Evolutionary conservation across 2,888 invertebrate species (phyloP).

Genomic region (Agriopis leucophaearia): DNA sequence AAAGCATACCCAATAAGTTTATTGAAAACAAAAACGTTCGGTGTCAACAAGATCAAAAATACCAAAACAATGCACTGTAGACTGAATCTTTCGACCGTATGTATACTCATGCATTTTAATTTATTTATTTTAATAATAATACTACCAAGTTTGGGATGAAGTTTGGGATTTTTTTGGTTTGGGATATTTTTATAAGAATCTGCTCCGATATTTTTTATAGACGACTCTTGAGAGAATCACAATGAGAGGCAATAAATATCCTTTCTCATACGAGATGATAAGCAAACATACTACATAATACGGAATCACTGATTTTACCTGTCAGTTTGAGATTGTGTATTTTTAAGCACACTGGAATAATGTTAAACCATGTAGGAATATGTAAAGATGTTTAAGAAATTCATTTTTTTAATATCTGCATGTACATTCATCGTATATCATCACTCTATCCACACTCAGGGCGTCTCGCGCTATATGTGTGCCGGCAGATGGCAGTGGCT

Average conservation of each 20-base stretch:
- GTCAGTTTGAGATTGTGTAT: neutral
- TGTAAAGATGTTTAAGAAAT: no score
- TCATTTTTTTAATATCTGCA: no score
- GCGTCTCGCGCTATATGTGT: no score
- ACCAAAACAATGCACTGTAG: constrained; percentile 50
- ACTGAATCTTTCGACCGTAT: constrained; percentile 51
- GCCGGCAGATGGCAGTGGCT: no score
- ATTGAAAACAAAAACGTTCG: neutral
- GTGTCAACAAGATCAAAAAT: constrained; percentile 33
- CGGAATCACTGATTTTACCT: neutral
- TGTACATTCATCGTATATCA: no score
- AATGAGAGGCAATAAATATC: constrained; percentile 16
- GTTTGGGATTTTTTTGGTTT: no score
- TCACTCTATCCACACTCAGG: no score
- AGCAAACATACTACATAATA: constrained; percentile 14
- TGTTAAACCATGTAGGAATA: no score
- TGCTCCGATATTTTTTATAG: constrained; percentile 18
- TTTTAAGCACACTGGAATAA: neutral
- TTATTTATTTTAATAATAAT: constrained; percentile 52
- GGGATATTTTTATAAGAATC: constrained; percentile 41
- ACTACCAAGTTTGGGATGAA: constrained; percentile 44
- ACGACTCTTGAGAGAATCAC: constrained; percentile 25
- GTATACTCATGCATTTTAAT: constrained; percentile 45
- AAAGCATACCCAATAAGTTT: neutral
- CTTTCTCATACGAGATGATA: constrained; percentile 10